A percentile compares a stretch with the other conserved stretches of the same genome.
phyloP scores from a whole-genome alignment of 2,797 vertebrate species.

The Chromis chromis region DNA sequence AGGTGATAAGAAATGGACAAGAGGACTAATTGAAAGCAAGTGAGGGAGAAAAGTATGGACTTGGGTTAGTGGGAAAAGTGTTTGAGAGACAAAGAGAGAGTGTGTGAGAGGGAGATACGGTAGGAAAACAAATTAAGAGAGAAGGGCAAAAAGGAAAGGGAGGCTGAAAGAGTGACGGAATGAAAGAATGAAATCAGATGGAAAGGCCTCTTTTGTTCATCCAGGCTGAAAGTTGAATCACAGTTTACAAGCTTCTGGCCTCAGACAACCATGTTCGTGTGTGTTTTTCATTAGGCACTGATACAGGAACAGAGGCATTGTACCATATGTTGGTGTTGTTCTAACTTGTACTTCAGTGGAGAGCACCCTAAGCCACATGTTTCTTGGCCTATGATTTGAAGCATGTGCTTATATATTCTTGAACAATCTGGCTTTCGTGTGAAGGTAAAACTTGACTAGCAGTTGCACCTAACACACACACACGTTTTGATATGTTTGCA shows the following conservation, averaged over 20 bases:
- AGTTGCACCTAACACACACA: background rate
- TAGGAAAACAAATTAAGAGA: conserved; percentile 72
- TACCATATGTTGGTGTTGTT: conserved; percentile 38
- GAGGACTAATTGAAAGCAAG: conserved; percentile 74
- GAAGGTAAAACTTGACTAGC: background rate
- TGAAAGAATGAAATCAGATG: conserved; percentile 75
- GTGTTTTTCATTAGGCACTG: conserved; percentile 53
- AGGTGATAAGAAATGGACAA: conserved; percentile 72
- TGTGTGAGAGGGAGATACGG: conserved; percentile 57
- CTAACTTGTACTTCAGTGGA: conserved; percentile 21
- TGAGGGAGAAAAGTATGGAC: conserved; percentile 66
- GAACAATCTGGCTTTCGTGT: conserved; percentile 4
- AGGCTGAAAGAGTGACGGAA: conserved; percentile 58
- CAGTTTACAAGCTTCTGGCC: conserved; percentile 68
- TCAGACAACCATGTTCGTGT: conserved; percentile 43
- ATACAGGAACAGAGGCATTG: conserved; percentile 44
- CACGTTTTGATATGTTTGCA: conserved; percentile 2
- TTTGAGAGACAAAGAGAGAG: conserved; percentile 63
- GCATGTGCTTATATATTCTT: conserved; percentile 11
- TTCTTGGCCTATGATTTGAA: conserved; percentile 11
- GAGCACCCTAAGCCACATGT: conserved; percentile 17
- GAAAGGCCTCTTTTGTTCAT: conserved; percentile 70
- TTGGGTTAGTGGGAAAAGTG: conserved; percentile 49
- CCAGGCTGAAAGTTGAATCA: conserved; percentile 74
- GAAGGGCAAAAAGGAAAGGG: conserved; percentile 46